Evolutionary conservation across 2,797 vertebrate species (phyloP).

Genomic region (Semotilus atromaculatus): DNA sequence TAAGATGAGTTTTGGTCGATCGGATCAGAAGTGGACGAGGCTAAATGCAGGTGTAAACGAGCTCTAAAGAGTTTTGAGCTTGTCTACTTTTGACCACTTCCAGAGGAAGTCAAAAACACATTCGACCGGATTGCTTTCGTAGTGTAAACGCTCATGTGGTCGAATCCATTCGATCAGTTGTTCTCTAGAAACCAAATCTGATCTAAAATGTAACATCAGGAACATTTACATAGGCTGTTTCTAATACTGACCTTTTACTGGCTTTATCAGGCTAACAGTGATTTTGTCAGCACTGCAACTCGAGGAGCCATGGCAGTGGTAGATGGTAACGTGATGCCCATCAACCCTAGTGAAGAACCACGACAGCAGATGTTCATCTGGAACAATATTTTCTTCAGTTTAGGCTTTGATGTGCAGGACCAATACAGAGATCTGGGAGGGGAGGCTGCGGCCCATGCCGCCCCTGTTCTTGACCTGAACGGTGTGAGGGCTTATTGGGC

Average conservation of each 20-base stretch:
- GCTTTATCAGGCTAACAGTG: slow-evolving; percentile 87
- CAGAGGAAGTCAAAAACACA: no score
- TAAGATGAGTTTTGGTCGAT: no score
- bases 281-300: slow-evolving; percentile 90
- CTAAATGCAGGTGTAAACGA: no score
- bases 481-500: slow-evolving; percentile 89
- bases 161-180: not conserved
- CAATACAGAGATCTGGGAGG: slow-evolving; percentile 92
- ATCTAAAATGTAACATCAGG: not conserved
- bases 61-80: no score
- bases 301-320: slow-evolving; percentile 90
- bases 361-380: slow-evolving; percentile 97
- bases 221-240: not conserved
- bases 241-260: not conserved
- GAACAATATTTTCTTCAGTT: slow-evolving; percentile 97
- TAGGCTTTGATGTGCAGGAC: slow-evolving; percentile 91
- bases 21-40: no score
- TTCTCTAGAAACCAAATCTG: not conserved
- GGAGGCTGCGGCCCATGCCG: slow-evolving; percentile 88
- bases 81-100: no score
- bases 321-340: slow-evolving; percentile 92
- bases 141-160: no score
- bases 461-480: slow-evolving; percentile 90
- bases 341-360: slow-evolving; percentile 92
- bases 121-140: rapidly evolving